Percentiles rank a stretch among this genome's conserved stretches.
phyloP scores from a whole-genome alignment of 2,797 vertebrate genomes.

The Argya squamiceps region DNA sequence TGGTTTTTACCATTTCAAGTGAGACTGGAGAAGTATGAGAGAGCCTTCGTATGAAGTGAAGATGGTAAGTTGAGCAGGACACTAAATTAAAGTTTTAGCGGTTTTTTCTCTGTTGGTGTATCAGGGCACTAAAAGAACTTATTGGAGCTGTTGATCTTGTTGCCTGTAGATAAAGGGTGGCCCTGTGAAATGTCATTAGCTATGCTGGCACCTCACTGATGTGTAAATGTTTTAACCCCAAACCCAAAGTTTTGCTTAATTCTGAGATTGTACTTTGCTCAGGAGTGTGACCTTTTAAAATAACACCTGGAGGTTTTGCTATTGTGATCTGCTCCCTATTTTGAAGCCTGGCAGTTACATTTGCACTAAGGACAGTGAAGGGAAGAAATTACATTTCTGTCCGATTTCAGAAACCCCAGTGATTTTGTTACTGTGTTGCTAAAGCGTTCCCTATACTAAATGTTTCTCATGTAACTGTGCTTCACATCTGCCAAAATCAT shows the following conservation, averaged over 20 bases:
- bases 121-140: not conserved
- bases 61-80: not conserved
- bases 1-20: not conserved
- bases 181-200: not conserved
- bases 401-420: not conserved
- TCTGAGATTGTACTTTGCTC: not conserved
- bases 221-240: not conserved
- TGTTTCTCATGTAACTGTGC: not conserved
- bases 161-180: not conserved
- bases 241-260: not conserved
- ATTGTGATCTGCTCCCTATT: not conserved
- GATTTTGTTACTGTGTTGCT: not conserved
- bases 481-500: not conserved
- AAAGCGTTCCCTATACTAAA: not conserved
- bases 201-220: not conserved
- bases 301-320: not conserved
- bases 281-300: not conserved
- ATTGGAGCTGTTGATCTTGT: not conserved
- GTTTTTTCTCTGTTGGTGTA: not conserved
- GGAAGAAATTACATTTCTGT: not conserved
- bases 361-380: not conserved
- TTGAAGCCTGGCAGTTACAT: not conserved
- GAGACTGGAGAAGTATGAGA: not conserved
- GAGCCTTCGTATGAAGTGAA: not conserved
- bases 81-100: not conserved